Base-by-base conservation (phyloP, 1,140 invertebrate species). In the Sycophila sp. region DNA sequence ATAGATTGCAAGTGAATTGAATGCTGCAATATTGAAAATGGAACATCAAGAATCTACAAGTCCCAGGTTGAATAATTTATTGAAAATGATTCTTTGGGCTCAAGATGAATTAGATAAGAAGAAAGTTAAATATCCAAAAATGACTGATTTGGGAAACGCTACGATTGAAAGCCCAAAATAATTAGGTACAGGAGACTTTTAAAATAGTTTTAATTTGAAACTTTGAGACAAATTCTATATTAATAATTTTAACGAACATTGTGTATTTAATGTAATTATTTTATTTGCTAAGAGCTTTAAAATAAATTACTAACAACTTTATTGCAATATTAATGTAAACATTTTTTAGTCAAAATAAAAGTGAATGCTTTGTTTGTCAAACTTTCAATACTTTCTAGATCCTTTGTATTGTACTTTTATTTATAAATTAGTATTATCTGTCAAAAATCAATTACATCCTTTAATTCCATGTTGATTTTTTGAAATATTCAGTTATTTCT, bases 1-100 rank as follows among this genome's bases (percentile, higher is more conserved):
- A 26, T 79, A 97, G 94, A 95, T 99, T 79, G 97, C 97, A 13
- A 97, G 96, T 88, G 96, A 99, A 88, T 87, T 99, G 7, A 99
- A 99, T 87, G 95, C 96, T 69, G 96, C 97, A 2, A 98, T 99
- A 76, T 87, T 99, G 26, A 94, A 95, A 80, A 94, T 93, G 85
- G 94, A 98, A 82, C 94, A 97, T 80, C 91, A 93, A 82, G 94
- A 96, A 78, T 91, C 92, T 51, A 96, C 96, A 22, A 93, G 94
- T 51, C 94, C 94, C 11, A 93, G 96, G 81, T 88, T 99, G 40
- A 96, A 96, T 76, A 96, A 94, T 80, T 87, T 99, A 2, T 86
- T 99, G 5, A 96, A 97, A 83, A 89, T 98, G 81, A 94, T 99
- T 74, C 85, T 98, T 5, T 99, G 97, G 97, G 94, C 95, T 1